Percentiles rank a stretch among this genome's conserved stretches.
These are phyloP conservation scores for Rhinopithecus roxellana DNA, from an alignment of 2,113 vertebrate species.

Conservation along the genomic window DNA sequence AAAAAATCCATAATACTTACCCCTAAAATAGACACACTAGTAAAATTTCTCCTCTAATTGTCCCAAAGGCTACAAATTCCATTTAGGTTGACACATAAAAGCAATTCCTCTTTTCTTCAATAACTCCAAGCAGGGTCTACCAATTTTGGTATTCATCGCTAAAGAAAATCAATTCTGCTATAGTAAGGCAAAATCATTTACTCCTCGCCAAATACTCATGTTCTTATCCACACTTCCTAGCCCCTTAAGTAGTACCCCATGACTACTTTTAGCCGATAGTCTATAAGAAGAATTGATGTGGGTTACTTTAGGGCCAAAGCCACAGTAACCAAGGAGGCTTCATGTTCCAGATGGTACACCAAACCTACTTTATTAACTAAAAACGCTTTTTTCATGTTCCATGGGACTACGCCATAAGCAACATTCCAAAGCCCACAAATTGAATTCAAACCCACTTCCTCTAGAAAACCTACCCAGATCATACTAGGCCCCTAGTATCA, in stretches of 20 bases:
- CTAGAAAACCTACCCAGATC: neutral
- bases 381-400: neutral
- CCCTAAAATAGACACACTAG: neutral
- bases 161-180: slow-evolving; percentile 15
- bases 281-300: neutral
- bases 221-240: neutral
- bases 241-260: neutral
- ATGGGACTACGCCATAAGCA: neutral
- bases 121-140: slow-evolving; percentile 25
- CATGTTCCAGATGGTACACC: neutral
- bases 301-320: slow-evolving; percentile 21
- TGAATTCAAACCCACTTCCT: slow-evolving; percentile 40
- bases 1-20: slow-evolving; percentile 14
- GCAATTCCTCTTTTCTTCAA: neutral
- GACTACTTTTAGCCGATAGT: neutral
- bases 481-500: neutral
- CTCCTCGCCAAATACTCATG: neutral
- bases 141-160: neutral
- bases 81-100: slow-evolving; percentile 23
- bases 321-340: slow-evolving; percentile 18
- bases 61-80: neutral
- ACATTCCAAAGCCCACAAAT: slow-evolving; percentile 10
- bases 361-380: slow-evolving; percentile 15
- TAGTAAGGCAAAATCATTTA: neutral
- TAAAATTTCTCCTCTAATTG: slow-evolving; percentile 39